Conservation (phyloP, 2,797 vertebrate genomes). For the Rhinoraja longicauda region DNA sequence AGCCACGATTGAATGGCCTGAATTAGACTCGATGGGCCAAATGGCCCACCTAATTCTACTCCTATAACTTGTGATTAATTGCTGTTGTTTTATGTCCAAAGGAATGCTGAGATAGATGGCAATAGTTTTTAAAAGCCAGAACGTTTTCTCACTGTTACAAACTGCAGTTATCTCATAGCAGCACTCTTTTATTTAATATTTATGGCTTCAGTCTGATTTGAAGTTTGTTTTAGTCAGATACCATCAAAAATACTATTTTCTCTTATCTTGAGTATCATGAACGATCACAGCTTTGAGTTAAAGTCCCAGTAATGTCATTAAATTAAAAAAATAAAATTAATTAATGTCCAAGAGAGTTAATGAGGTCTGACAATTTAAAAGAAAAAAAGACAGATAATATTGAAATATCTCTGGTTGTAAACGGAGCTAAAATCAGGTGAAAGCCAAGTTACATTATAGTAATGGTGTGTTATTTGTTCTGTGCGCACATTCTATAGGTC, state of each 20-base stretch:
- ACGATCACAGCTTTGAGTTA: neutral
- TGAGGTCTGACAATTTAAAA: neutral
- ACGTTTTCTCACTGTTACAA: neutral
- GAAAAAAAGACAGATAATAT: neutral
- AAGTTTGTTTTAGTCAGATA: neutral
- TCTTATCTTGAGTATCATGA: neutral
- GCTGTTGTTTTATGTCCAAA: neutral
- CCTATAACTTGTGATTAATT: neutral
- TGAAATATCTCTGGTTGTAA: neutral
- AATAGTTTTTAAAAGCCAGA: too few species aligned
- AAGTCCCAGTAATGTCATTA: neutral
- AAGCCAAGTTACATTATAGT: conserved; percentile 23
- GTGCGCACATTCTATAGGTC: conserved; percentile 62
- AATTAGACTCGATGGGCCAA: too few species aligned
- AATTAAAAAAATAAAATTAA: too few species aligned
- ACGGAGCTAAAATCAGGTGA: neutral
- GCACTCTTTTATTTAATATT: neutral
- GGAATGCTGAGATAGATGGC: neutral
- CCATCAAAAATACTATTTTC: neutral
- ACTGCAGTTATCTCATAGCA: neutral
- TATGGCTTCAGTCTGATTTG: neutral
- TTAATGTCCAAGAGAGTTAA: neutral
- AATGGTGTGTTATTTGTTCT: conserved; percentile 37
- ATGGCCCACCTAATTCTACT: too few species aligned
- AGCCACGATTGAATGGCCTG: too few species aligned